Percentiles rank a stretch among this genome's conserved stretches.
Evolutionary conservation across 2,797 vertebrate species (phyloP).

Genomic region (Melanotaenia boesemani): DNA sequence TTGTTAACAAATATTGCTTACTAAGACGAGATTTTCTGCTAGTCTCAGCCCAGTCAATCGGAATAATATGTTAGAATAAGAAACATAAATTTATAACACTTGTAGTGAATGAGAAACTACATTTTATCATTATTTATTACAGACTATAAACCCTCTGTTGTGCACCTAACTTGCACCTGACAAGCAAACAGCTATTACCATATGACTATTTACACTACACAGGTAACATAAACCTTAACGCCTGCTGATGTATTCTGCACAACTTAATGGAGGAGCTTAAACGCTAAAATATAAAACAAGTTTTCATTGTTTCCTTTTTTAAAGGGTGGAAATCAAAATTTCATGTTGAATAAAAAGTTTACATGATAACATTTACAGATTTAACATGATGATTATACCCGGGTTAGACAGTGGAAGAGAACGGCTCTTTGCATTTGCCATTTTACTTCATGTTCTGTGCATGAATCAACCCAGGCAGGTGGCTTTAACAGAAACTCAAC

Average conservation of each 20-base stretch:
- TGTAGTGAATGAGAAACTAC: not conserved
- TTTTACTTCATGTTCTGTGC: not conserved
- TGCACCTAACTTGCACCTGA: not conserved
- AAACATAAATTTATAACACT: not conserved
- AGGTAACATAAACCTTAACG: not conserved
- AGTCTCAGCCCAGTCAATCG: not conserved
- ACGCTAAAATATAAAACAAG: not conserved
- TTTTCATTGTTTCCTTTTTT: not conserved
- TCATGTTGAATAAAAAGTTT: not conserved
- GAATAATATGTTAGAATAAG: not conserved
- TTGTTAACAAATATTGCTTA: slow-evolving; percentile 23
- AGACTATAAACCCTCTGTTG: not conserved
- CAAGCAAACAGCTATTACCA: not conserved
- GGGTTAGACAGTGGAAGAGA: not conserved
- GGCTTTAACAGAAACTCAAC: slow-evolving; percentile 4
- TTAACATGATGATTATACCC: not conserved
- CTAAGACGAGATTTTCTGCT: not conserved
- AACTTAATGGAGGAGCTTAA: not conserved
- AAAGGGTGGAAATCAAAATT: not conserved
- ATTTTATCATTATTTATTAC: not conserved
- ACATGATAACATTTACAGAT: not conserved
- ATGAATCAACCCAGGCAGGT: slow-evolving; percentile 4
- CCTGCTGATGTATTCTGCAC: not conserved
- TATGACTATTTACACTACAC: not conserved
- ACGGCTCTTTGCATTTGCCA: not conserved